phyloP scores from a whole-genome alignment of 2,888 invertebrate species.

The Drosophila fulvimacula region DNA sequence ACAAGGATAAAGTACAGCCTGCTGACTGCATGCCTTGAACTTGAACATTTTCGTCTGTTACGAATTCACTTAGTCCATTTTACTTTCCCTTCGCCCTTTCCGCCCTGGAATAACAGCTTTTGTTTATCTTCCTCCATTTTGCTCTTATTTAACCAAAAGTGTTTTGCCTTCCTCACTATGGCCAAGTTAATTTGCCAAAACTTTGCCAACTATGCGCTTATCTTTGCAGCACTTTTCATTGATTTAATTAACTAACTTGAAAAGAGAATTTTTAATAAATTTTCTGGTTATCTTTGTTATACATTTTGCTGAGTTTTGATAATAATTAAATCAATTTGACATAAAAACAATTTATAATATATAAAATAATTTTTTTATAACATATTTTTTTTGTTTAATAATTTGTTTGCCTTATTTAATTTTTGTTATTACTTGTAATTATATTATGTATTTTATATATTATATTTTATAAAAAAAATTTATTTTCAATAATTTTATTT shows the following conservation, averaged over 20 bases:
- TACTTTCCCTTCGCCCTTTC: neutral
- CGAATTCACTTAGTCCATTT: constrained; percentile 5
- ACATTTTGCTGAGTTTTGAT: neutral
- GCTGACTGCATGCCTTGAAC: constrained; percentile 47
- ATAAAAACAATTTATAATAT: no score
- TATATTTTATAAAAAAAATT: no score
- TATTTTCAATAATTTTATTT: no score
- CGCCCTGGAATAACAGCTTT: neutral
- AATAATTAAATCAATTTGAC: no score
- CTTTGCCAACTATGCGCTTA: constrained; percentile 5
- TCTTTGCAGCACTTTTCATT: neutral
- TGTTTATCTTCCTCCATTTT: constrained; percentile 1
- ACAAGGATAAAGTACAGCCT: constrained; percentile 21
- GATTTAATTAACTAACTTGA: constrained; percentile 1
- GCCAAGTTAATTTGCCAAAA: constrained; percentile 27
- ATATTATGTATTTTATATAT: no score
- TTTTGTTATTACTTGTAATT: no score
- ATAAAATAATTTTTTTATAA: no score
- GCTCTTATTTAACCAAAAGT: constrained; percentile 14
- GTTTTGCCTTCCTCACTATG: constrained; percentile 14
- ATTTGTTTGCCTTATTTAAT: no score
- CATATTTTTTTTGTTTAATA: neutral
- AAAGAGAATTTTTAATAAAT: neutral
- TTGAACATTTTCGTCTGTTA: constrained; percentile 34
- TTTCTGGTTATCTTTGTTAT: neutral